These are phyloP conservation scores for Danio aesculapii DNA, from an alignment of 2,797 vertebrate genomes.

Conservation along the genomic window DNA sequence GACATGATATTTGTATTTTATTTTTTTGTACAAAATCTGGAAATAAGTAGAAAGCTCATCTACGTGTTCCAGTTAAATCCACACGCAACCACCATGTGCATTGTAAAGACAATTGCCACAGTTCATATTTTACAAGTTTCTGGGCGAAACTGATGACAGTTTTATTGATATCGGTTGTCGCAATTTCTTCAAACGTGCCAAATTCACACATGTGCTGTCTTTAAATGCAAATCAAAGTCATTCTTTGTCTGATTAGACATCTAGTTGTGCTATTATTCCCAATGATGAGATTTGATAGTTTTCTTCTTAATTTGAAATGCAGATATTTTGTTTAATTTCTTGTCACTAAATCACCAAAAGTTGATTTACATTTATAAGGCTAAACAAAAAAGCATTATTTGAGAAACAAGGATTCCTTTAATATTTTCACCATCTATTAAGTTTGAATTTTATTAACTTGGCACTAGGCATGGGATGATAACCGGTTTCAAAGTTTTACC, in stretches of 20 bases:
- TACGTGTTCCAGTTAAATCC: neutral
- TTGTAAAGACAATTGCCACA: constrained; percentile 16
- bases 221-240: constrained; percentile 15
- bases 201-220: constrained; percentile 14
- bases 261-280: neutral
- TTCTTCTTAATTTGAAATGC: neutral
- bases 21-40: neutral
- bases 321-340: too few relatives aligned
- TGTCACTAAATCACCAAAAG: too few relatives aligned
- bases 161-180: neutral
- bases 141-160: neutral
- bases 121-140: constrained; percentile 6
- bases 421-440: too few relatives aligned
- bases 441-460: too few relatives aligned
- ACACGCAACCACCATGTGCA: neutral
- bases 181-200: neutral
- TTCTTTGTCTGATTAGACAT: neutral
- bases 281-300: neutral
- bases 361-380: too few relatives aligned
- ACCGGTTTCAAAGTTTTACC: too few relatives aligned
- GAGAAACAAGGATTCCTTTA: too few relatives aligned
- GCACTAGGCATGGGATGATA: too few relatives aligned
- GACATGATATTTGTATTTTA: neutral
- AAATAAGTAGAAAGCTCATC: neutral
- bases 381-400: too few relatives aligned